Base-by-base conservation (phyloP, 2,797 vertebrate genomes). In the Lepidocolaptes lacrymiger region DNA sequence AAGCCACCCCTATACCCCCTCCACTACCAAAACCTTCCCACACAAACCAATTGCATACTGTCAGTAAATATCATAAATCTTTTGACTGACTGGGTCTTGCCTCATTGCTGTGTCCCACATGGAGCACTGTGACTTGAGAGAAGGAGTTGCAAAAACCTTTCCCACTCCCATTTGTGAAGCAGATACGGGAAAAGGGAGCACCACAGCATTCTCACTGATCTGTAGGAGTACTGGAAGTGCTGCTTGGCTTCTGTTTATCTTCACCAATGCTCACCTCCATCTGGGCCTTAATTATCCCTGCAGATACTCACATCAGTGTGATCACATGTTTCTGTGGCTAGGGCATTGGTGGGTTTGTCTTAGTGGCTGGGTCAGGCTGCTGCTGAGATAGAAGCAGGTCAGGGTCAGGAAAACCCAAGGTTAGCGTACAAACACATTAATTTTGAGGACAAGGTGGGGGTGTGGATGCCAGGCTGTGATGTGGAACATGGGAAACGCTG, bases 401-500 rank as follows among this genome's bases (percentile, higher is more conserved):
- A 81, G 54, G 68, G 79, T 67, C 5, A 3, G 37, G 58, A 91
- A 86, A 61, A 81, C 59, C 56, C 61, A 55, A 74, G 61, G 72
- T 82, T 64, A 59, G 76, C 62, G 56, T 61, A 43, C 41, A 88
- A 91, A 75, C 44, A n/a, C 49, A 41, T 86, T 49, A 46, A 72
- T 78, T 67, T 21, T 48, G 80, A 71, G 66, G 54, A 58, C 30
- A 71, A 51, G 82, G 59, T 36, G 43, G 41, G 41, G 18, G 14
- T 56, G n/a, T 30, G 52, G 34, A 23, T 68, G 46, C 58, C n/a
- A 3, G 9, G 54, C 66, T 39, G 23, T 39, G 54, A 68, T 86
- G 66, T 9, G 44, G 66, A 88, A 61, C 0, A 0, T 63, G 79
- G 23, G 67, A 83, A 62, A 51, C 79, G 55, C 46, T 0, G 0